These are phyloP conservation scores for Apostichopus leukothele DNA, from an alignment of 53 echinoderm and acorn worm genomes.

Conservation along the genomic window DNA sequence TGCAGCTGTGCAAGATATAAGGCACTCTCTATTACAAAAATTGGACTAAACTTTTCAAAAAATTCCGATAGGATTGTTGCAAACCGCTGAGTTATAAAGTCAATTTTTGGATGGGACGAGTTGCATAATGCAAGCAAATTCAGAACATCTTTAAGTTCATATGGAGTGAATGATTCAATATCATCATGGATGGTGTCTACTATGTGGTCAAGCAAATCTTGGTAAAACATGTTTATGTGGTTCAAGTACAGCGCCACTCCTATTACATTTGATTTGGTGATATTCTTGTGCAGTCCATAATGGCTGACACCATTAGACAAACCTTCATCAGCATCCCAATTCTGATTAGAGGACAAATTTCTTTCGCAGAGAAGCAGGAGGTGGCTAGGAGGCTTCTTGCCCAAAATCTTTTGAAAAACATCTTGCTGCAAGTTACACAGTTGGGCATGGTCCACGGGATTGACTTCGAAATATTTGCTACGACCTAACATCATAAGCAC, in stretches of 20 bases:
- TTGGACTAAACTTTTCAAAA: slow-evolving; percentile 17
- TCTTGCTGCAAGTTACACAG: slow-evolving; percentile 14
- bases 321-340: background rate
- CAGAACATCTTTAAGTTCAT: slow-evolving; percentile 27
- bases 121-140: background rate
- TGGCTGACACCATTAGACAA: no score
- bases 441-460: slow-evolving; percentile 3
- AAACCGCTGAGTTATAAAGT: background rate
- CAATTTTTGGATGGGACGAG: background rate
- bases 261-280: slow-evolving; percentile 10
- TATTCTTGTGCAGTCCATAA: background rate
- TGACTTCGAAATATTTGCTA: background rate
- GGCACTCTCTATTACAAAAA: background rate
- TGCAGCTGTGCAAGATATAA: slow-evolving; percentile 5
- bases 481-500: slow-evolving; percentile 10
- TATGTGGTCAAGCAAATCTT: slow-evolving; percentile 12
- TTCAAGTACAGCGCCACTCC: slow-evolving; percentile 8
- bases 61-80: background rate
- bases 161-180: slow-evolving; percentile 9
- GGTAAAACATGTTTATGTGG: background rate
- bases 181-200: background rate
- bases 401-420: background rate
- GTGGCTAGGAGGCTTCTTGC: slow-evolving; percentile 2
- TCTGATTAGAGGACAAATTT: background rate
- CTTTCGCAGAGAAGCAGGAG: background rate